Conservation (phyloP, 2,888 invertebrate genomes). For the Sesia apiformis region DNA sequence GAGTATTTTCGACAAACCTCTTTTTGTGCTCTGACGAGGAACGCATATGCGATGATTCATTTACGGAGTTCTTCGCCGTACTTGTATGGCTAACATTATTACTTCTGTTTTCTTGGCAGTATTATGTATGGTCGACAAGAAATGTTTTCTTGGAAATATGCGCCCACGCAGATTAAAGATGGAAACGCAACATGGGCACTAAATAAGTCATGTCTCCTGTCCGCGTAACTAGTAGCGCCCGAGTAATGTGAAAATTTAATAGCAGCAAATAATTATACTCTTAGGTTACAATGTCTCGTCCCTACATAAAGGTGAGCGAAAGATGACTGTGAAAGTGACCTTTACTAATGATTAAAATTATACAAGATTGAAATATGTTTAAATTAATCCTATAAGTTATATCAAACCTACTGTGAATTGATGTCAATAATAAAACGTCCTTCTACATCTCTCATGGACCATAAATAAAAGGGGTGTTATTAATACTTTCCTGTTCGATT, state of each 20-base stretch:
- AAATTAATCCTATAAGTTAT: too few relatives aligned
- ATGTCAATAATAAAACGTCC: neutral
- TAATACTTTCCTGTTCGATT: constrained; percentile 25
- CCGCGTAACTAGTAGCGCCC: constrained; percentile 49
- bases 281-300: constrained; percentile 8
- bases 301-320: too few relatives aligned
- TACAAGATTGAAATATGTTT: too few relatives aligned
- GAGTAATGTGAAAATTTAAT: constrained; percentile 41
- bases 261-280: constrained; percentile 27
- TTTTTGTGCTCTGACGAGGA: constrained; percentile 65
- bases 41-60: constrained; percentile 72
- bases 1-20: constrained; percentile 70
- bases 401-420: neutral
- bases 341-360: too few relatives aligned
- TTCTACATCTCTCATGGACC: constrained; percentile 9
- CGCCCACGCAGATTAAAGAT: constrained; percentile 70
- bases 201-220: constrained; percentile 66
- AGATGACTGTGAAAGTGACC: too few relatives aligned
- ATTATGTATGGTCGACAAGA: constrained; percentile 65
- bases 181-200: constrained; percentile 67
- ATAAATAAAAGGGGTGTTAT: constrained; percentile 33
- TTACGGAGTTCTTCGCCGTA: constrained; percentile 65
- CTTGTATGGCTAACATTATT: constrained; percentile 68
- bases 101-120: constrained; percentile 69
- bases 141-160: constrained; percentile 71